Conservation (phyloP, 2,113 vertebrate species). For the Suncus etruscus region DNA sequence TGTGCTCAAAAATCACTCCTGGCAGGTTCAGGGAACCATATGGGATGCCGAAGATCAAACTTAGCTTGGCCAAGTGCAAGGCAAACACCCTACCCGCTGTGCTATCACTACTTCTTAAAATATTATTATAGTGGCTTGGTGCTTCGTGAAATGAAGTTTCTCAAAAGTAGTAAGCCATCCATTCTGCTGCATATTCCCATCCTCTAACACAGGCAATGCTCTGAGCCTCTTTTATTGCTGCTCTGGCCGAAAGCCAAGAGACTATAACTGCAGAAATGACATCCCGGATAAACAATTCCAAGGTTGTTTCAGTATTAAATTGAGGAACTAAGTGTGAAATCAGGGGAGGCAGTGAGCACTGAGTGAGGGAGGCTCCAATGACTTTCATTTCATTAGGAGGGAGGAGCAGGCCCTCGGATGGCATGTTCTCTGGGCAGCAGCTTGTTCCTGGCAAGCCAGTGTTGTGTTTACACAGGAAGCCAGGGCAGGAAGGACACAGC, state of each 20-base stretch:
- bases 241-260: background rate
- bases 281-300: rapidly evolving
- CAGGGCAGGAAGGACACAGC: background rate
- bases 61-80: no score
- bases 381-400: background rate
- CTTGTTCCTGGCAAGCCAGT: background rate
- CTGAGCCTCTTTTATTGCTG: background rate
- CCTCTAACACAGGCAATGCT: background rate
- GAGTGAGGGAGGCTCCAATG: rapidly evolving
- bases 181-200: background rate
- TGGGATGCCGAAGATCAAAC: no score
- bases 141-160: background rate
- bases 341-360: background rate
- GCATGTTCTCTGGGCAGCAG: background rate
- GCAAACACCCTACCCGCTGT: no score
- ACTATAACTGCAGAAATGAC: rapidly evolving
- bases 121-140: background rate
- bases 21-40: no score
- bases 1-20: no score
- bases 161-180: background rate
- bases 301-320: background rate
- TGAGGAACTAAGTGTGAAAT: background rate
- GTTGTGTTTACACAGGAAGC: background rate
- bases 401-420: background rate
- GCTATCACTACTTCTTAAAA: no score